Evolutionary conservation across 1,140 invertebrate species (phyloP).

Genomic region (Grapholita molesta): DNA sequence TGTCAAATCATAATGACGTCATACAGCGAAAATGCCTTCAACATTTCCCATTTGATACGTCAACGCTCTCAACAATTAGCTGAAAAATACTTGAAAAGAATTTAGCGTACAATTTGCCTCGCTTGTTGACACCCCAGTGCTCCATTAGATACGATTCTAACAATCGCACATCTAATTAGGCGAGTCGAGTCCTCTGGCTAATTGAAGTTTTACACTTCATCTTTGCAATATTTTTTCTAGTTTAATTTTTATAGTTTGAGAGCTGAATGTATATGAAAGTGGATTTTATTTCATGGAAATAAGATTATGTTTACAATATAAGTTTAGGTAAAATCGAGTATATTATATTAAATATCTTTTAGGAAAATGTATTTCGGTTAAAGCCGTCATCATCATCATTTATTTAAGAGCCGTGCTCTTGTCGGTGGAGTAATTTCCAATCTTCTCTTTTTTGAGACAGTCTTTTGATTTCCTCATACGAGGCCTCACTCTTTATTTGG

Average conservation of each 20-base stretch:
- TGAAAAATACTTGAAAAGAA: not conserved
- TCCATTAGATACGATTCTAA: constrained; percentile 3
- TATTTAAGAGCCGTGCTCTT: too few species aligned
- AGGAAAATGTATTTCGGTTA: not conserved
- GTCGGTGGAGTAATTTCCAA: too few species aligned
- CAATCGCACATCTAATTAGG: constrained; percentile 10
- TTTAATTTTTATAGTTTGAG: not conserved
- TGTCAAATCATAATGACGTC: not conserved
- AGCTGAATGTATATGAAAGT: not conserved
- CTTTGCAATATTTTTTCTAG: constrained; percentile 1
- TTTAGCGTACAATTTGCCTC: not conserved
- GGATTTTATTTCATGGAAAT: not conserved
- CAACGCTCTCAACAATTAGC: not conserved
- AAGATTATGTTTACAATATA: not conserved
- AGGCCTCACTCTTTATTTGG: too few species aligned
- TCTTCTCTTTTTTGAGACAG: too few species aligned
- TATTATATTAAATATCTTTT: not conserved
- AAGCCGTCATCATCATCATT: too few species aligned
- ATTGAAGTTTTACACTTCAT: constrained; percentile 9
- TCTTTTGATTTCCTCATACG: too few species aligned
- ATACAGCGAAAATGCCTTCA: not conserved
- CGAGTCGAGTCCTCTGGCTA: not conserved
- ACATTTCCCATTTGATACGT: not conserved
- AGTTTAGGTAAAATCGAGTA: not conserved
- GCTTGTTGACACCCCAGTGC: constrained; percentile 8